These are phyloP conservation scores for Dendrolimus pini DNA, from an alignment of 2,888 invertebrate species.

Conservation along the genomic window DNA sequence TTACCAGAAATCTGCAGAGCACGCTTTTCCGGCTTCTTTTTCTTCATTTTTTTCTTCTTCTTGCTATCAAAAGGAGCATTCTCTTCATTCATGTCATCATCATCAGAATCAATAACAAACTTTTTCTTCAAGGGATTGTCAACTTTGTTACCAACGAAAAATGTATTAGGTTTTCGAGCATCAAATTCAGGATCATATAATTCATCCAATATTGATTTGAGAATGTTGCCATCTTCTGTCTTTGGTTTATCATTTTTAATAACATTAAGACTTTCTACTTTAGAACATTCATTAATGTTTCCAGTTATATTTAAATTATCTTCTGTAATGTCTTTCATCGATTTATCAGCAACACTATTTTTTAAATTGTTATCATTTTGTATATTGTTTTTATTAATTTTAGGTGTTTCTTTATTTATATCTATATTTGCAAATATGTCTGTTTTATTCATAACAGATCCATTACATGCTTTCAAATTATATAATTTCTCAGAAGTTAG, in stretches of 20 bases:
- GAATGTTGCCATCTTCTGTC: constrained; percentile 18
- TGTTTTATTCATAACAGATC: constrained; percentile 2
- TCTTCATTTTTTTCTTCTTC: constrained; percentile 55
- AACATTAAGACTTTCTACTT: not conserved
- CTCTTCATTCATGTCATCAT: constrained; percentile 28
- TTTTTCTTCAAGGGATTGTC: constrained; percentile 42
- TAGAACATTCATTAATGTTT: too few species aligned
- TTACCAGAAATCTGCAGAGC: constrained; percentile 65
- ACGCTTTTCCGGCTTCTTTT: constrained; percentile 43
- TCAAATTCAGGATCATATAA: constrained; percentile 49
- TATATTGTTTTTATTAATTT: constrained; percentile 5
- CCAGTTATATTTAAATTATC: constrained; percentile 7
- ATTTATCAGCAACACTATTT: not conserved
- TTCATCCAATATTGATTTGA: constrained; percentile 57
- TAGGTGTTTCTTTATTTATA: constrained; percentile 5
- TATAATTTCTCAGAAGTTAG: too few species aligned
- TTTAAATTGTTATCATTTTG: constrained; percentile 4
- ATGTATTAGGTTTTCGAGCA: constrained; percentile 42
- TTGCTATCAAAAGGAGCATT: constrained; percentile 15
- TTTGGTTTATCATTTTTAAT: constrained; percentile 6
- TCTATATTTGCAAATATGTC: constrained; percentile 13
- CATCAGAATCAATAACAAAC: constrained; percentile 62
- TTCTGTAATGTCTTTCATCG: constrained; percentile 4
- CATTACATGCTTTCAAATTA: constrained; percentile 5
- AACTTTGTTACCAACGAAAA: constrained; percentile 28